phyloP scores from a whole-genome alignment of 2,113 vertebrate species.

The Laticauda colubrina region DNA sequence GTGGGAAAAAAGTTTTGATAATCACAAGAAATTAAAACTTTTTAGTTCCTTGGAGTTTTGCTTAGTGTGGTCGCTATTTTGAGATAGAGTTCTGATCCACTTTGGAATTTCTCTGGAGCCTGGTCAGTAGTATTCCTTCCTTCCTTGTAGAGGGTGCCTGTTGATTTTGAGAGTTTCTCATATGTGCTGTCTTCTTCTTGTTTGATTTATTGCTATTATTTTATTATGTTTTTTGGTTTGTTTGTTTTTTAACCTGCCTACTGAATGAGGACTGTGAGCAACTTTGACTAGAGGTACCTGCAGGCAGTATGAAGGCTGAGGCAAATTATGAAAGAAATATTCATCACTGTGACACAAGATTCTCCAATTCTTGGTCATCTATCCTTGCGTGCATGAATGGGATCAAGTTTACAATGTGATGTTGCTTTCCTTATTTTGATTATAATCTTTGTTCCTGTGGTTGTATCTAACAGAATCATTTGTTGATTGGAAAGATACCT shows the following conservation, averaged over 20 bases:
- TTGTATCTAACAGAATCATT: background rate
- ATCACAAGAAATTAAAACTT: conserved; percentile 26
- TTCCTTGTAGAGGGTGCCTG: background rate
- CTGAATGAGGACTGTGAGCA: background rate
- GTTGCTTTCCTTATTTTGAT: background rate
- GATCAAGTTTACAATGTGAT: background rate
- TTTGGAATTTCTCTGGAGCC: background rate
- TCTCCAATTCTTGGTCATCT: background rate
- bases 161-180: background rate
- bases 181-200: background rate
- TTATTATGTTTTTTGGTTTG: background rate
- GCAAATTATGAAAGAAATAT: background rate
- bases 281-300: too few species aligned
- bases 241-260: background rate
- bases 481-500: background rate
- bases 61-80: conserved; percentile 15
- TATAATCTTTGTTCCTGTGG: background rate
- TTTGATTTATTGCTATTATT: background rate
- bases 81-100: background rate
- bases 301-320: background rate
- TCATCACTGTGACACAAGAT: background rate
- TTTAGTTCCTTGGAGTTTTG: background rate
- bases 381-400: background rate
- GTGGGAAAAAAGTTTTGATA: conserved; percentile 24
- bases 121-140: background rate